A percentile compares a stretch with the other conserved stretches of the same genome.
Conservation (phyloP, 2,888 invertebrate species). For the Seira musarum region DNA sequence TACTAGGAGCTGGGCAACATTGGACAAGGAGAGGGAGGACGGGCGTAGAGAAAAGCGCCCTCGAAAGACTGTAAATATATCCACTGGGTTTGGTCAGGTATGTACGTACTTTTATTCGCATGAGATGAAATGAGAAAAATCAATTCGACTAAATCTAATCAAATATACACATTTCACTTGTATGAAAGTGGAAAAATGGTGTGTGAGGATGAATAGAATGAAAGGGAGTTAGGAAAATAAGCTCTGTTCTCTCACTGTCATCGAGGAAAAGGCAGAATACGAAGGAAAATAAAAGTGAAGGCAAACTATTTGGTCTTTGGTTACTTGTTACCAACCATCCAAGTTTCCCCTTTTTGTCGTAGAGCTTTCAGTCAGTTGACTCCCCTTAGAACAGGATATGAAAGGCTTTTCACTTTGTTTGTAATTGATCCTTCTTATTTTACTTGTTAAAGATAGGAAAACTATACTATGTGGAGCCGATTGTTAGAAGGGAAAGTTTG, state of each 20-base stretch:
- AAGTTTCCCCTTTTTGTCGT: neutral
- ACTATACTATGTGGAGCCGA: neutral
- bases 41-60: conserved; percentile 19
- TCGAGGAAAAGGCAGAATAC: neutral
- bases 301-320: conserved; percentile 12
- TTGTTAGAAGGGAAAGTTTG: neutral
- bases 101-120: conserved; percentile 19
- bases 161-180: conserved; percentile 24
- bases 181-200: neutral
- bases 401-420: neutral
- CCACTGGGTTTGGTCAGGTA: conserved; percentile 45
- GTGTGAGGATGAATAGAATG: conserved; percentile 6
- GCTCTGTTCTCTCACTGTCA: neutral
- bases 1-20: conserved; percentile 28
- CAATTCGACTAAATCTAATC: conserved; percentile 45
- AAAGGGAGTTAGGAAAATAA: neutral
- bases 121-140: conserved; percentile 48
- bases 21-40: conserved; percentile 9
- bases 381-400: conserved; percentile 22
- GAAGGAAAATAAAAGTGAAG: neutral
- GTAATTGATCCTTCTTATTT: conserved; percentile 30
- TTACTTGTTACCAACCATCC: conserved; percentile 3
- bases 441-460: conserved; percentile 5
- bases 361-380: conserved; percentile 1
- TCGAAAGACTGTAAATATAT: conserved; percentile 28